Percentiles rank a stretch among this genome's conserved stretches.
Evolutionary conservation across 2,888 invertebrate species (phyloP).

Genomic region (Venustoraphidia nigricollis): DNA sequence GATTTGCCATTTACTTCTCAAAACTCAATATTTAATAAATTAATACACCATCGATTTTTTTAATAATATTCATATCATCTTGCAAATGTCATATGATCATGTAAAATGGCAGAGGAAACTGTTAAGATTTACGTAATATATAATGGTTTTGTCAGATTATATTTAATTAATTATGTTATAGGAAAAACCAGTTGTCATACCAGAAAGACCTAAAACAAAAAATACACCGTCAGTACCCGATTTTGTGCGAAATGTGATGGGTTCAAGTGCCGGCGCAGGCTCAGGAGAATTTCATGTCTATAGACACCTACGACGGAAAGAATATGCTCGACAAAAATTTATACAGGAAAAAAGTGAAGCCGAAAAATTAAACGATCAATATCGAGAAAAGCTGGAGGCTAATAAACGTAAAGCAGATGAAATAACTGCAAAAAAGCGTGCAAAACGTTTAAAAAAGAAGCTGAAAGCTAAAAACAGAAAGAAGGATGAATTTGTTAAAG

Average conservation of each 20-base stretch:
- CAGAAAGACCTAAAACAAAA: slow-evolving; percentile 65
- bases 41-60: background rate
- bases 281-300: slow-evolving; percentile 99
- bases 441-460: slow-evolving; percentile 72
- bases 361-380: slow-evolving; percentile 75
- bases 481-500: slow-evolving; percentile 23
- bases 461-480: slow-evolving; percentile 27
- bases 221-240: slow-evolving; percentile 66
- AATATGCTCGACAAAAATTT: slow-evolving; percentile 89
- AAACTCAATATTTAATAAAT: slow-evolving; percentile 1
- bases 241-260: slow-evolving; percentile 98
- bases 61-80: slow-evolving; percentile 2
- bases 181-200: slow-evolving; percentile 83
- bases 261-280: slow-evolving; percentile 98
- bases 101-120: too few species aligned
- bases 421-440: slow-evolving; percentile 80
- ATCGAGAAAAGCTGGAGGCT: slow-evolving; percentile 61
- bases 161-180: slow-evolving; percentile 23
- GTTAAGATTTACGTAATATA: too few species aligned
- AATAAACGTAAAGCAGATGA: slow-evolving; percentile 58
- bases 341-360: slow-evolving; percentile 79
- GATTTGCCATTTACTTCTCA: too few species aligned
- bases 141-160: background rate
- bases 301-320: slow-evolving; percentile 84
- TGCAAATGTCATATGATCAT: too few species aligned